phyloP scores from a whole-genome alignment of 2,113 vertebrate species.

The Paramisgurnus dabryanus region DNA sequence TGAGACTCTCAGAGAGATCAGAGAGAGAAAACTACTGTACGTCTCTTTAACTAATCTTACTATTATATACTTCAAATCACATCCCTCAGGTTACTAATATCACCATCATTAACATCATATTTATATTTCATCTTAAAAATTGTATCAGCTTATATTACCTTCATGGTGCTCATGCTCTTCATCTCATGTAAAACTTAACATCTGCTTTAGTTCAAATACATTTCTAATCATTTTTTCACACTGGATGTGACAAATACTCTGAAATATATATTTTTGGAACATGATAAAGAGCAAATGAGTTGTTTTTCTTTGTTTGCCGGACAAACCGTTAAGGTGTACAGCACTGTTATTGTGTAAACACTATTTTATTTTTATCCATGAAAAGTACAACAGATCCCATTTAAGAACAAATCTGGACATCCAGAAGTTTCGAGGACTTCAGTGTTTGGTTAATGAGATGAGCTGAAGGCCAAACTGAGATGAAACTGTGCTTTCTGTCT shows the following conservation, averaged over 20 bases:
- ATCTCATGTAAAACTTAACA: too few species aligned
- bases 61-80: constrained; percentile 11
- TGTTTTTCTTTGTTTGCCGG: background rate
- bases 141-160: too few species aligned
- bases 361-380: background rate
- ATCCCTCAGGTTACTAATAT: background rate
- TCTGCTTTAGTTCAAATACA: too few species aligned
- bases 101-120: background rate
- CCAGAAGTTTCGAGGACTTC: background rate
- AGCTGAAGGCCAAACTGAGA: background rate
- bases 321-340: background rate
- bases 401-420: background rate
- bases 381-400: background rate
- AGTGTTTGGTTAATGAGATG: constrained; percentile 13
- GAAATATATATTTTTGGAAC: too few species aligned
- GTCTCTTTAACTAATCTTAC: constrained; percentile 11
- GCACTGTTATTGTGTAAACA: background rate
- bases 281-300: background rate
- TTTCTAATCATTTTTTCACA: too few species aligned
- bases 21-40: background rate
- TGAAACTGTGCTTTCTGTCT: constrained; percentile 9
- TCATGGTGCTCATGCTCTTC: too few species aligned
- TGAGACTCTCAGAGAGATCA: constrained; percentile 26
- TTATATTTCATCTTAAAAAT: background rate
- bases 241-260: too few species aligned